phyloP scores from a whole-genome alignment of 1,140 invertebrate species.

The Drosophila sulfurigaster region DNA sequence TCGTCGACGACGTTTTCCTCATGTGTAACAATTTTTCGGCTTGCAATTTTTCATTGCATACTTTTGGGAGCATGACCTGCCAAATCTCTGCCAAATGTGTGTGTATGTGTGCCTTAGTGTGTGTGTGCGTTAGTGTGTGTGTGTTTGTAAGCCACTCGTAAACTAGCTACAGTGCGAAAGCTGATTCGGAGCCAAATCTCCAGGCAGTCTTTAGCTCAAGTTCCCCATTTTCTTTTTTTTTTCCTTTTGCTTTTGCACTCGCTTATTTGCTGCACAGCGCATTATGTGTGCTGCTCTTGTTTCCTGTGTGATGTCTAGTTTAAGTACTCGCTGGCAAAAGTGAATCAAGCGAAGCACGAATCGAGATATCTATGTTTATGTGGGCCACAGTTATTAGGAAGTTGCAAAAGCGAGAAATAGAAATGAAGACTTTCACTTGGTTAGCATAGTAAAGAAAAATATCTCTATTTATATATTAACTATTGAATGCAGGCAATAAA shows the following conservation, averaged over 20 bases:
- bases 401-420: no score
- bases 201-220: constrained; percentile 28
- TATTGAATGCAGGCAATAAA: no score
- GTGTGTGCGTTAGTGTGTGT: constrained; percentile 24
- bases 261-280: constrained; percentile 9
- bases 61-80: constrained; percentile 55
- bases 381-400: no score
- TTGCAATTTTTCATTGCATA: constrained; percentile 74
- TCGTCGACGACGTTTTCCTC: constrained; percentile 18
- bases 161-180: constrained; percentile 12
- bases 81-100: constrained; percentile 41
- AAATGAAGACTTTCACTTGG: no score
- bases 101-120: background rate
- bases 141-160: constrained; percentile 19
- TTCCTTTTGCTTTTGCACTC: constrained; percentile 22
- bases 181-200: constrained; percentile 20
- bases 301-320: background rate
- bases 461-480: no score
- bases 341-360: background rate
- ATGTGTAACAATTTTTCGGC: constrained; percentile 47
- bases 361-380: background rate
- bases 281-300: constrained; percentile 8
- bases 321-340: background rate
- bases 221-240: constrained; percentile 16
- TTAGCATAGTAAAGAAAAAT: no score